Percentiles rank a stretch among this genome's conserved stretches.
Evolutionary conservation across 2,888 invertebrate genomes (phyloP).

Genomic region (Chelonus formosanus): DNA sequence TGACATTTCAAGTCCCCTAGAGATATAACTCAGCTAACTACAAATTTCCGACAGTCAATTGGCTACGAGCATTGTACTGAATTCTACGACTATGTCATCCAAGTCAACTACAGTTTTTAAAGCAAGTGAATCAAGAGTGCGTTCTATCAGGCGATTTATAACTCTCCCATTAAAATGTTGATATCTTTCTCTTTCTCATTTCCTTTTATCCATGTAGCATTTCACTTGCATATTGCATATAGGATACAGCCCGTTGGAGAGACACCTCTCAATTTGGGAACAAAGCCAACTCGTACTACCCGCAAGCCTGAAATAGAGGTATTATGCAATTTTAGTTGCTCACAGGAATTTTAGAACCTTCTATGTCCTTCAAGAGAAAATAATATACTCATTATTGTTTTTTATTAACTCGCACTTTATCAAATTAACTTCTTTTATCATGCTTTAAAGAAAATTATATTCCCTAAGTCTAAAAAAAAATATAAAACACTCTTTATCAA

Average conservation of each 20-base stretch:
- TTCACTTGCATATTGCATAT: conserved; percentile 32
- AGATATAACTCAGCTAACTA: conserved; percentile 15
- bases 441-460: too few species aligned
- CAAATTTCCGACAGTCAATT: conserved; percentile 17
- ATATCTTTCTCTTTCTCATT: conserved; percentile 8
- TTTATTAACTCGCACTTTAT: not conserved
- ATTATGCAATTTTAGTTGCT: conserved; percentile 44
- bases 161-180: not conserved
- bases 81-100: conserved; percentile 2
- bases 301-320: conserved; percentile 48
- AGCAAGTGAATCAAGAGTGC: conserved; percentile 12
- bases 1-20: conserved; percentile 6
- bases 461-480: too few species aligned
- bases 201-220: not conserved
- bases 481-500: too few species aligned
- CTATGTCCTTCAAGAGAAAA: conserved; percentile 6
- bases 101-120: conserved; percentile 2
- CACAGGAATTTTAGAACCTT: conserved; percentile 19
- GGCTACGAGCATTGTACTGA: conserved; percentile 2
- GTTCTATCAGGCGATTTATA: conserved; percentile 14
- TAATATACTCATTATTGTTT: not conserved
- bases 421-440: too few species aligned
- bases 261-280: conserved; percentile 47
- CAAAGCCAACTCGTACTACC: conserved; percentile 46
- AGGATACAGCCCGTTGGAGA: conserved; percentile 33